Base-by-base conservation (phyloP, 2,113 vertebrate genomes). In the Tetraodon nigroviridis region DNA sequence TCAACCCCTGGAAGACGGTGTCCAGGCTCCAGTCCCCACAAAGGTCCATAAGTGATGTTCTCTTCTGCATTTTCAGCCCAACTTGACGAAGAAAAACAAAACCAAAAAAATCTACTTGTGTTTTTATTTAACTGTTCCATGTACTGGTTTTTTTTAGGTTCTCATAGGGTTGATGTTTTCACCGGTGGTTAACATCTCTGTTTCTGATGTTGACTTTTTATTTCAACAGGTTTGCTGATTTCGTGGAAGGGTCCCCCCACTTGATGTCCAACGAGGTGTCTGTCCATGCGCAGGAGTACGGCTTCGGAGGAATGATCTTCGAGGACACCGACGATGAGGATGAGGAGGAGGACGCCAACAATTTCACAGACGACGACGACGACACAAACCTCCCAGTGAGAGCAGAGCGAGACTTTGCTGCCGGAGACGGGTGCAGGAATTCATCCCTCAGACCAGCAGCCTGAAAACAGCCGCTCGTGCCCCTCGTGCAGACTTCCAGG, bases 21-120 rank as follows among this genome's bases (percentile, higher is more conserved):
- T 94, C 95, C 73, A 91, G 94, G 67, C 91, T 99, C 45, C 92
- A 93, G 73, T 94, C 92, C 32, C 97, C 97, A 3, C 94, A 94
- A 84, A 95, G 97, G 97, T 98, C 85, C 14, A 0, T n/a, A 3
- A 46, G 2, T 29, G 10, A 37, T 14, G 12, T 21, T 42, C 10
- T 29, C 5, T 49, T 48, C 10, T 7, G 17, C 2, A 15, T 51
- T 15, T 48, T 19, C n/a, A 19, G 46, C 8, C 17, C 5, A 20
- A 48, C 6, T 18, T 2, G 8, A 37, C 12, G 32, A 37, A 37
- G 32, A 12, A 37, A 12, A 32, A 32, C 29, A 6, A 37, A 12
- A 32, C 5, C 29, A 6, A 1, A 32, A 37, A 37, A 37, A 37
- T 12, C 10, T 16, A 16, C 42, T 44, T 3, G 17, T 16, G 41